Percentiles rank a stretch among this genome's conserved stretches.
Conservation (phyloP, 2,113 vertebrate species). For the Sceloporus undulatus region DNA sequence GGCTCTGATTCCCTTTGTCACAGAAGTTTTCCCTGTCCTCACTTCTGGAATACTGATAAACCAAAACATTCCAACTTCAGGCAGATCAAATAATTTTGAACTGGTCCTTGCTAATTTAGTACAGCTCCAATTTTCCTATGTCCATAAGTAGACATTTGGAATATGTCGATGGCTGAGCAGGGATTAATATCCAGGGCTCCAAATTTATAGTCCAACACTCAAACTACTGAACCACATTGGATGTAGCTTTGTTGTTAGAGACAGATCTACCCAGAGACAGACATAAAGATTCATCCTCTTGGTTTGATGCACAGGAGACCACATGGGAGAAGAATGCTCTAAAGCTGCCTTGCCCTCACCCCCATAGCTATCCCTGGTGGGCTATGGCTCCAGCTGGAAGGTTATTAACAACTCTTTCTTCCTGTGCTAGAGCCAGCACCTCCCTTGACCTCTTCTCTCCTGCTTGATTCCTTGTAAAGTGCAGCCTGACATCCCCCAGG, state of each 20-base stretch:
- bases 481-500: conserved; percentile 8
- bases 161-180: no score
- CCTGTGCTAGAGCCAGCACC: not conserved
- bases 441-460: not conserved
- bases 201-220: no score
- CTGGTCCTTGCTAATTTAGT: no score
- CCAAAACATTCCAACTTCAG: no score
- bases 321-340: not conserved
- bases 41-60: no score
- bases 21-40: no score
- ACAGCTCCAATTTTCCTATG: no score
- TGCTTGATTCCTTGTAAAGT: conserved; percentile 2
- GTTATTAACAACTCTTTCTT: not conserved
- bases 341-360: fast-evolving
- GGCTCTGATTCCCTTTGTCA: no score
- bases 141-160: no score
- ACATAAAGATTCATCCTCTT: not conserved
- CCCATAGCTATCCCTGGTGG: not conserved
- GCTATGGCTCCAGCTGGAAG: conserved; percentile 1
- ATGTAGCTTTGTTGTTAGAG: not conserved
- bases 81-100: no score
- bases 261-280: not conserved
- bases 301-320: not conserved
- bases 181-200: no score
- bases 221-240: no score